These are phyloP conservation scores for Sesamia inferens DNA, from an alignment of 2,888 invertebrate genomes.

Conservation along the genomic window DNA sequence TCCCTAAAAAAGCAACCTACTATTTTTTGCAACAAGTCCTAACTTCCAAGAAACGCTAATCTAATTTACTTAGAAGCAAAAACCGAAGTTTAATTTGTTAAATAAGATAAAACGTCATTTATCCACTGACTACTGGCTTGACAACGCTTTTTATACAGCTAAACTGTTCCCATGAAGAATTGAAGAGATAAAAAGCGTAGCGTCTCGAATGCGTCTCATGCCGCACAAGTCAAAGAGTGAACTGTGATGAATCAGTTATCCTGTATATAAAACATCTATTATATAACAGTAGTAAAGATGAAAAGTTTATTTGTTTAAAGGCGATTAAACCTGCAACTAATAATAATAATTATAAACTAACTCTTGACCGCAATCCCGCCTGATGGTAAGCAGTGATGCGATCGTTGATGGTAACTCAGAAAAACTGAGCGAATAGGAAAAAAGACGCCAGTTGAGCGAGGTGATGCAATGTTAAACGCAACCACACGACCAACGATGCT, in stretches of 20 bases:
- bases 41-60: conserved; percentile 23
- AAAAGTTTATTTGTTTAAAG: too few species aligned
- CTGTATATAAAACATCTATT: conserved; percentile 15
- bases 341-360: too few species aligned
- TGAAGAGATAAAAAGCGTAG: conserved; percentile 26
- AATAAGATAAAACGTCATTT: conserved; percentile 22
- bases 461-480: too few species aligned
- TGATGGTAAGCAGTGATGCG: too few species aligned
- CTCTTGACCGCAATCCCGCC: too few species aligned
- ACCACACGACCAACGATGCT: too few species aligned
- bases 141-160: conserved; percentile 21
- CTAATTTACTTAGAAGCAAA: neutral
- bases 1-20: neutral
- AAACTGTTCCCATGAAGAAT: conserved; percentile 36
- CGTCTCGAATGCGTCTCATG: conserved; percentile 15
- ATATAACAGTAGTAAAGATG: neutral
- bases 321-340: too few species aligned
- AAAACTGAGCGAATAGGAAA: too few species aligned
- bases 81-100: conserved; percentile 3
- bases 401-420: too few species aligned
- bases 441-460: too few species aligned
- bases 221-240: conserved; percentile 22
- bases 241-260: conserved; percentile 28
- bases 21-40: neutral
- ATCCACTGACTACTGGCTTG: conserved; percentile 8